Evolutionary conservation across 2,113 vertebrate genomes (phyloP).

Genomic region (Semicossyphus pulcher): DNA sequence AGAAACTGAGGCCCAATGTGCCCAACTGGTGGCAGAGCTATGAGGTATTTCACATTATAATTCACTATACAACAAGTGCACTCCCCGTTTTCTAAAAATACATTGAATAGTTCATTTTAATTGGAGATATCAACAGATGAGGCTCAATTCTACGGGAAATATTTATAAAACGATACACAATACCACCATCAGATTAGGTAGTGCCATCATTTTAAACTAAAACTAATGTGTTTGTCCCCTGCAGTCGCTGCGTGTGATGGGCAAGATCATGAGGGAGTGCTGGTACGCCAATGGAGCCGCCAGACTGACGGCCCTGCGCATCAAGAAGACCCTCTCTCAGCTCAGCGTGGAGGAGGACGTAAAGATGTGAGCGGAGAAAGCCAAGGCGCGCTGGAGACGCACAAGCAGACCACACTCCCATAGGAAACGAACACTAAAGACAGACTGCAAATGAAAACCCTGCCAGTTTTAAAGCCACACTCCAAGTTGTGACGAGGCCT

Average conservation of each 20-base stretch:
- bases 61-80: too few relatives aligned
- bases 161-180: too few relatives aligned
- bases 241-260: constrained; percentile 96
- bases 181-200: too few relatives aligned
- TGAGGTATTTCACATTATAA: constrained; percentile 85
- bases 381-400: constrained; percentile 49
- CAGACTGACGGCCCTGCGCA: constrained; percentile 94
- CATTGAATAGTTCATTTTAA: too few relatives aligned
- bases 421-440: constrained; percentile 72
- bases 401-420: constrained; percentile 55
- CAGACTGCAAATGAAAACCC: constrained; percentile 76
- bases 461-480: constrained; percentile 85
- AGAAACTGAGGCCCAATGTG: constrained; percentile 95
- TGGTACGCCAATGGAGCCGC: constrained; percentile 98
- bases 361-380: constrained; percentile 86
- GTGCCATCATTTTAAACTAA: neutral
- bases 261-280: constrained; percentile 99
- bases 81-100: constrained; percentile 12
- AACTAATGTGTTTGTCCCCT: neutral
- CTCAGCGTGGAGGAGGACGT: constrained; percentile 97
- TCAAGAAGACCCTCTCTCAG: constrained; percentile 98
- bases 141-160: too few relatives aligned
- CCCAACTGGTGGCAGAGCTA: constrained; percentile 99
- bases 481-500: constrained; percentile 84
- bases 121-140: too few relatives aligned